Base-by-base conservation (phyloP, 2,888 invertebrate genomes). In the Tachystola acroxantha region DNA sequence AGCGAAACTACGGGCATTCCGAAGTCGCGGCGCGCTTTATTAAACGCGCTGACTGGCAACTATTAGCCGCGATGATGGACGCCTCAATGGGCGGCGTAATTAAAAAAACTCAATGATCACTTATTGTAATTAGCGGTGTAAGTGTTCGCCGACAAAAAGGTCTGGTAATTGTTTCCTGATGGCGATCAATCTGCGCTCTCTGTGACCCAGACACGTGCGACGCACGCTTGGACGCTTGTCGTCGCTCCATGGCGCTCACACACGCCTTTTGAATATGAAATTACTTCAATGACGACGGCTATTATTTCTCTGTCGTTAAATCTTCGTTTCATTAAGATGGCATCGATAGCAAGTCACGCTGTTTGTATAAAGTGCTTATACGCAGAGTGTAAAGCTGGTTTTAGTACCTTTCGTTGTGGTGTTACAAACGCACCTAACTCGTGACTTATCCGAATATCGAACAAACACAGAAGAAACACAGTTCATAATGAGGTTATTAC, bases 401-500 rank as follows among this genome's bases (percentile, higher is more conserved):
- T n/a, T n/a, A n/a, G n/a, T n/a, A n/a, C n/a, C n/a, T n/a, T n/a
- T n/a, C n/a, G n/a, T n/a, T n/a, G n/a, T n/a, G n/a, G n/a, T n/a
- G n/a, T n/a, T n/a, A n/a, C 24, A 24, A 24, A 24, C n/a, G 9
- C 24, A 24, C 24, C 24, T 24, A 24, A 22, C 7, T 22, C 7
- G n/a, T 7, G 3, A 24, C n/a, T n/a, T 27, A 27, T 27, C 12
- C 10, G 4, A n/a, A 27, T 5, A 74, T 73, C 69, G 57, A 60
- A 62, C 61, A 69, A 73, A 71, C 69, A 20, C 5, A 61, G 64
- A 64, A 67, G 66, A 69, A 61, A 58, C 54, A 64, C 74, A 82
- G 77, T 81, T 80, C 73, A 85, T 84, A 82, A 86, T 81, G 81
- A 84, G 85, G 82, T 84, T 84, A 85, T 86, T 85, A 84, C 70